phyloP scores from a whole-genome alignment of 2,113 vertebrate species.

The Condylura cristata region DNA sequence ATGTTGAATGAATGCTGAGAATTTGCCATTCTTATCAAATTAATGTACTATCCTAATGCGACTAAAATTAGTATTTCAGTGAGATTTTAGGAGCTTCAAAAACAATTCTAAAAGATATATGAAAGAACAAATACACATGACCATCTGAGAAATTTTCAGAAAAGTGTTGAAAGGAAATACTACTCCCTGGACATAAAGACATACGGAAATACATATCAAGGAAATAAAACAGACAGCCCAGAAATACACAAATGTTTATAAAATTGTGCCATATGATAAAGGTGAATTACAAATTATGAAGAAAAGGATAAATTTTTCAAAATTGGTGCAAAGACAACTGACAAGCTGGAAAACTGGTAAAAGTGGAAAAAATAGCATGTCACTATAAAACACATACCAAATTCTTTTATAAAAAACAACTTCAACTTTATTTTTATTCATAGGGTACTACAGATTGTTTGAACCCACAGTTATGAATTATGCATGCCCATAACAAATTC shows the following conservation, averaged over 20 bases:
- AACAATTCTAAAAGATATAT: neutral
- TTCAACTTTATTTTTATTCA: constrained; percentile 1
- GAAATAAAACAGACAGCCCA: neutral
- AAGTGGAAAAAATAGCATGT: neutral
- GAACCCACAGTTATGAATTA: neutral
- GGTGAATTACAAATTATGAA: neutral
- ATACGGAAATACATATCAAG: neutral
- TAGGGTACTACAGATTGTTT: neutral
- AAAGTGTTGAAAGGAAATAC: neutral
- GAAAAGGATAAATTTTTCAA: neutral
- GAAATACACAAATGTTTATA: neutral
- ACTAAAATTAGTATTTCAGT: neutral
- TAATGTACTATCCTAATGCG: neutral
- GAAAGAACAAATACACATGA: neutral
- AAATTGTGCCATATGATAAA: neutral
- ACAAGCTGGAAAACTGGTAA: neutral
- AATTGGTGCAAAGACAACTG: neutral
- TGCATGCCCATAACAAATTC: neutral
- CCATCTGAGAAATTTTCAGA: neutral
- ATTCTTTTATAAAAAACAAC: neutral
- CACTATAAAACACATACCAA: neutral
- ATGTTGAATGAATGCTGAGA: neutral
- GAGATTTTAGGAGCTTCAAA: neutral
- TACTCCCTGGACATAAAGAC: neutral
- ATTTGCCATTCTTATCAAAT: neutral